Evolutionary conservation across 2,888 invertebrate genomes (phyloP), one percentile per base, ranked within the genome.

Genomic region (Leucoma salicis): DNA sequence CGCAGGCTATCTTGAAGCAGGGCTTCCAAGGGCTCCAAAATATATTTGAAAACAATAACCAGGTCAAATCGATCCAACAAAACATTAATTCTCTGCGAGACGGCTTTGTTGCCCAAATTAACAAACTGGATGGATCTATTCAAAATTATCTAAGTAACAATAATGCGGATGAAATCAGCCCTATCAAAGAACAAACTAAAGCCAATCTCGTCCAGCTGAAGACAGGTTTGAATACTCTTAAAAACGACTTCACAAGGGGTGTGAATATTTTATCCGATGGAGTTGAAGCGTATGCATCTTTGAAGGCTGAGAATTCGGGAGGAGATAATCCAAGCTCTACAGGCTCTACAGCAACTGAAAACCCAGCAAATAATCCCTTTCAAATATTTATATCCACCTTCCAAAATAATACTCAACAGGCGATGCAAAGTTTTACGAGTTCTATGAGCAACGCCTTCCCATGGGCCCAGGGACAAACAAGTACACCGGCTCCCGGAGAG

Each of bases 11-110:
- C 3, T 51, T 76, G 27, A 63, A 45, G 15, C 58, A 75, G 45
- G 80, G 82, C 6, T 57, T 84, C 34, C 61, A 77, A 39, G 70
- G 70, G n/a, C 72, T 87, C 16, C 73, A 77, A 32, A 65, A 70
- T 37, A 72, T 77, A 52, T 53, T 74, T 21, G 46, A 60, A 1
- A 73, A 67, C 38, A 74, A 72, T 37, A 77, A 77, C 39, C 75
- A 78, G 27, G 50, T 76, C n/a, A 63, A 64, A 18, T 45, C 53
- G 5, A 58, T 86, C 27, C 75, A 79, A 48, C 49, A 71, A 27
- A 78, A 70, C 39, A 70, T 88, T 29, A 59, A 76, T 33, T 61
- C 63, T 12, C 56, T 88, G 14, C 79, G 73, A 44, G 60, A 65
- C 1, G 70, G 61, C 25, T 82, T 88, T 38, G 57, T 61, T 1